phyloP scores from a whole-genome alignment of 2,797 vertebrate species.

The Coregonus sp. region DNA sequence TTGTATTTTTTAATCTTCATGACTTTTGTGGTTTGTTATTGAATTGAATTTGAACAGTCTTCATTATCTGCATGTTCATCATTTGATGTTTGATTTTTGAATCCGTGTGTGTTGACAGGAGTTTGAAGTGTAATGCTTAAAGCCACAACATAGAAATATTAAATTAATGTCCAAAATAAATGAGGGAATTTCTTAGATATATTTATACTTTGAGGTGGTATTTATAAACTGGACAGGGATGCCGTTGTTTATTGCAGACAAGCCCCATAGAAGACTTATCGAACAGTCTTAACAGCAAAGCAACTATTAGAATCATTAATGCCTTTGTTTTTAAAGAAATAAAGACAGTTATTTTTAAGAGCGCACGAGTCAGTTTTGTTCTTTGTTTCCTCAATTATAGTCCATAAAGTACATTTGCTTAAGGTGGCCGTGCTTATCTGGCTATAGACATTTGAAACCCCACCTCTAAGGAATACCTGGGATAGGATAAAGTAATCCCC shows the following conservation, averaged over 20 bases:
- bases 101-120: conserved; percentile 61
- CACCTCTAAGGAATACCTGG: no score
- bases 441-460: background rate
- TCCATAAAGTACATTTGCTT: background rate
- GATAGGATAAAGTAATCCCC: no score
- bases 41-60: conserved; percentile 51
- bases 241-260: conserved; percentile 50
- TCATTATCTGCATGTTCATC: conserved; percentile 55
- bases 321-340: conserved; percentile 78
- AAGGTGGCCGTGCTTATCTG: background rate
- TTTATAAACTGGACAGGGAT: conserved; percentile 68
- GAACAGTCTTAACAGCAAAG: conserved; percentile 56
- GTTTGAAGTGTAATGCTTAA: conserved; percentile 63
- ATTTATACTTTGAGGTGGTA: conserved; percentile 79
- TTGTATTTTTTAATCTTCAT: conserved; percentile 52
- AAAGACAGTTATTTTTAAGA: conserved; percentile 81
- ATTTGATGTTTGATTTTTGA: conserved; percentile 33
- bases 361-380: conserved; percentile 7
- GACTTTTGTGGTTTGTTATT: conserved; percentile 43
- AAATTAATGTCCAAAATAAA: conserved; percentile 64
- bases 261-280: conserved; percentile 46
- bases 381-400: background rate
- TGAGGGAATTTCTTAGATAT: conserved; percentile 70
- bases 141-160: conserved; percentile 60
- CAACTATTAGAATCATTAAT: conserved; percentile 62